Base-by-base conservation (phyloP, 1,140 invertebrate species). In the Idris sp. region DNA sequence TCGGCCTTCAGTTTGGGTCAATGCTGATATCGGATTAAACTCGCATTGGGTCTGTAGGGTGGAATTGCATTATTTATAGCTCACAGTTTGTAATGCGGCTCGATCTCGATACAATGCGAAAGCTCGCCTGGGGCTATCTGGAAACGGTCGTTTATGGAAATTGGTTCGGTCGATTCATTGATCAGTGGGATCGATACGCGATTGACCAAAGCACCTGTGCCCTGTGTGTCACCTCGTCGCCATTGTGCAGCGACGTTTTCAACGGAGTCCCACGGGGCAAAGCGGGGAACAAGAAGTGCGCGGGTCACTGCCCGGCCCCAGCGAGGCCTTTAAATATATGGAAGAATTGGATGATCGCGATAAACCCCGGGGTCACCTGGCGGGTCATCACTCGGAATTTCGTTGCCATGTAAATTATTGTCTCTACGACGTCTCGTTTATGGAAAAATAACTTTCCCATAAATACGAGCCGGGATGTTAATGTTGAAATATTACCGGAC, bases 401-500 rank as follows among this genome's bases (percentile, higher is more conserved):
- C 76, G 80, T 84, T 86, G 84, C 85, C 83, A 86, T 87, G 84
- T 84, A 85, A 87, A 86, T 87, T 78, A 83, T 77, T 62, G 75
- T 83, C 81, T 79, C 74, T 58, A 53, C 77, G 69, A 53, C 58
- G 74, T 77, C 78, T 73, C 53, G 68, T 53, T 72, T 67, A 67
- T 62, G 51, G 61, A 72, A 76, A 72, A 76, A 71, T 76, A 65
- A 67, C 46, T 40, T 64, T 62, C 61, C 44, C 71, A 74, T 53
- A 65, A 73, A 73, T 64, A 65, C 46, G 40, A 31, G 48, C 43
- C 25, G 19, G 28, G 36, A 59, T 51, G 44, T 65, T 73, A 44
- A 58, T 53, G 59, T 53, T 73, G 53, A 73, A 65, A 73, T 64
- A 58, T 72, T 25, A 35, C 38, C 14, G 18, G 1, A 8, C 22